Evolutionary conservation across 2,113 vertebrate genomes (phyloP).

Genomic region (Phocoena phocoena): DNA sequence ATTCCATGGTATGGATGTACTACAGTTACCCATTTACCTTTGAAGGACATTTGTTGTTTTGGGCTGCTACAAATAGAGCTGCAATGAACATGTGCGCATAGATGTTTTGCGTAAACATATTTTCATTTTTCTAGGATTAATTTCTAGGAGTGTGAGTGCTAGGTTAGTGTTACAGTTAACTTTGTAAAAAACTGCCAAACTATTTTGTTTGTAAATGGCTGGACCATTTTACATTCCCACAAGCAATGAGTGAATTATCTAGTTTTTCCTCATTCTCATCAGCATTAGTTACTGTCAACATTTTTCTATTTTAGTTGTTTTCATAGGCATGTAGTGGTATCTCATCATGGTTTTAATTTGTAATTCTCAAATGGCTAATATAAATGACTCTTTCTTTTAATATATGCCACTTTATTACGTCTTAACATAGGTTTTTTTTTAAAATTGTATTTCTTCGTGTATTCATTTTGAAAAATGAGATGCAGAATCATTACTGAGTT

Average conservation of each 20-base stretch:
- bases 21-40: neutral
- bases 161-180: neutral
- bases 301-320: neutral
- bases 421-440: neutral
- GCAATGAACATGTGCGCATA: neutral
- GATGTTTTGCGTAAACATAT: neutral
- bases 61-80: neutral
- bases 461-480: neutral
- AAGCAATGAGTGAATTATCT: neutral
- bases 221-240: neutral
- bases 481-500: neutral
- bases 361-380: neutral
- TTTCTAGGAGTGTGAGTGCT: neutral
- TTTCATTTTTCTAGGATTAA: neutral
- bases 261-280: neutral
- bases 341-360: neutral
- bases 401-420: neutral
- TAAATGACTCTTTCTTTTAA: neutral
- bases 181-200: neutral
- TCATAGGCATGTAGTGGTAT: neutral
- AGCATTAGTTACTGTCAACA: neutral
- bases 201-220: neutral
- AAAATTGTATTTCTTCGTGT: neutral
- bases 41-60: neutral
- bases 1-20: neutral